Evolutionary conservation across 2,113 vertebrate genomes (phyloP).

Genomic region (Microcebus jonahi): DNA sequence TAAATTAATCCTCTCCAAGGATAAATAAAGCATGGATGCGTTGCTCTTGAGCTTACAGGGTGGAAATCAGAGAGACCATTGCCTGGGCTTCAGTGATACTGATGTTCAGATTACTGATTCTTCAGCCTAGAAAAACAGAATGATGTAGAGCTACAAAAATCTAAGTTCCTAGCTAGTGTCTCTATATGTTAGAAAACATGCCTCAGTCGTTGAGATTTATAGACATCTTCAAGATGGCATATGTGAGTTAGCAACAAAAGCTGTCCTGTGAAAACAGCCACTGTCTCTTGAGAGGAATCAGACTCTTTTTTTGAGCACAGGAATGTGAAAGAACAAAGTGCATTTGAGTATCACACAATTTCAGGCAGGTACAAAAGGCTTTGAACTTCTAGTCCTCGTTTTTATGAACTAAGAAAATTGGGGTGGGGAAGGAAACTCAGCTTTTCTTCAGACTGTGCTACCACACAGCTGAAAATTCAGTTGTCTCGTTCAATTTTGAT

Average conservation of each 20-base stretch:
- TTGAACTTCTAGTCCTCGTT: not conserved
- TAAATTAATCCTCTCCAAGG: constrained; percentile 85
- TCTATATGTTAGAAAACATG: not conserved
- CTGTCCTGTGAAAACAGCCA: not conserved
- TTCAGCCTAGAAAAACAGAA: not conserved
- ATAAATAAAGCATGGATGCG: constrained; percentile 77
- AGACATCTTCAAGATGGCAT: not conserved
- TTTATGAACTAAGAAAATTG: not conserved
- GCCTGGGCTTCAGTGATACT: constrained; percentile 28
- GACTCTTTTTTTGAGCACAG: not conserved
- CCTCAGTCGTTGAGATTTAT: not conserved
- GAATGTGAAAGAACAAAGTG: not conserved
- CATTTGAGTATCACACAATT: not conserved
- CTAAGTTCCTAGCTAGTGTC: not conserved
- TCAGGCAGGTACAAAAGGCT: not conserved
- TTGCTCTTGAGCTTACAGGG: constrained; percentile 46
- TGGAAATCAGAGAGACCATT: constrained; percentile 51
- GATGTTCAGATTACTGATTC: constrained; percentile 11
- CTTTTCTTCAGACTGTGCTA: not conserved
- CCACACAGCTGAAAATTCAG: not conserved
- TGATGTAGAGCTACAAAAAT: not conserved
- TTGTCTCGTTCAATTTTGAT: not conserved
- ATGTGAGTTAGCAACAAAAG: not conserved
- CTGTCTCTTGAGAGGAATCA: not conserved
- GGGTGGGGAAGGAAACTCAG: not conserved